phyloP scores from a whole-genome alignment of 2,797 vertebrate genomes.

The Tangara arthus region DNA sequence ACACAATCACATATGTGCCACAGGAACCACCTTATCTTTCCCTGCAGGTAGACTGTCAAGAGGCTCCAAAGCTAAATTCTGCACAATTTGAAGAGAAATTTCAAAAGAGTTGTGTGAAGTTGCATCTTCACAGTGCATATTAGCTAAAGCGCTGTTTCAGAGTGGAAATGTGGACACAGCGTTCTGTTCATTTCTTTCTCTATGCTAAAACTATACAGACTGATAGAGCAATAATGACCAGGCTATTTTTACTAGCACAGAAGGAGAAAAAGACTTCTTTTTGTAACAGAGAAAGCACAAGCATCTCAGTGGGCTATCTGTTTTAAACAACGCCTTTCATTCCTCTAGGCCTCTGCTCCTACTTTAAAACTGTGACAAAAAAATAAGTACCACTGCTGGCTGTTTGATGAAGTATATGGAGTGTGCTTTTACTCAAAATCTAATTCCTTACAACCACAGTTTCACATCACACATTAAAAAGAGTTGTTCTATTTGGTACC shows the following conservation, averaged over 20 bases:
- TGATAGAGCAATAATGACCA: neutral
- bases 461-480: neutral
- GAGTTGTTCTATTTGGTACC: neutral
- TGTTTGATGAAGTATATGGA: neutral
- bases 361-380: neutral
- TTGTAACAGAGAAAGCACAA: neutral
- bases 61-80: neutral
- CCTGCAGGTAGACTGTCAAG: neutral
- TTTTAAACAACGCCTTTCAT: conserved; percentile 6
- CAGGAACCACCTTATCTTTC: neutral
- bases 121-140: neutral
- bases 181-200: neutral
- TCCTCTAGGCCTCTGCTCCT: neutral
- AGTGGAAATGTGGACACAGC: fast-evolving
- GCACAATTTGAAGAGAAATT: neutral
- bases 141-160: neutral
- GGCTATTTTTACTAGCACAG: neutral
- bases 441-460: neutral
- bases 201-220: neutral
- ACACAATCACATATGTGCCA: fast-evolving
- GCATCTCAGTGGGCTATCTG: neutral
- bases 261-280: neutral
- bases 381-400: neutral
- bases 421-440: neutral
- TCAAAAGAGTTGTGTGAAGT: neutral